Conservation (phyloP, 2,888 invertebrate species). For the Drosophila dives region DNA sequence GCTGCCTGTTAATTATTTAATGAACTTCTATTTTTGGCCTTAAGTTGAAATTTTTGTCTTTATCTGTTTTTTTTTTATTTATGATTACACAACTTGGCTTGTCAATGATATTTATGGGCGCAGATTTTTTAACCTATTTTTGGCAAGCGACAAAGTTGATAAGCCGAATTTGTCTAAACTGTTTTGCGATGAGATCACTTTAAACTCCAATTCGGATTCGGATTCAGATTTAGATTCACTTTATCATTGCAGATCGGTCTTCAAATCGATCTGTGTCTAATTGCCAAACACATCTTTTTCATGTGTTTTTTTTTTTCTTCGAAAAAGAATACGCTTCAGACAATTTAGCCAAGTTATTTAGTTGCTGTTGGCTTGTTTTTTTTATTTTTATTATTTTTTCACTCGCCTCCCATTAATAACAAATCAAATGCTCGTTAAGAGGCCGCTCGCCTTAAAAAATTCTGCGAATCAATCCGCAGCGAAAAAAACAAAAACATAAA, state of each 20-base stretch:
- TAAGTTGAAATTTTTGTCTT: slow-evolving; percentile 34
- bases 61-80: slow-evolving; percentile 6
- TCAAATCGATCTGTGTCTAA: slow-evolving; percentile 52
- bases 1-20: slow-evolving; percentile 53
- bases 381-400: slow-evolving; percentile 26
- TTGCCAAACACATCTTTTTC: slow-evolving; percentile 28
- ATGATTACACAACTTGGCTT: slow-evolving; percentile 16
- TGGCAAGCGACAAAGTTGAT: slow-evolving; percentile 32
- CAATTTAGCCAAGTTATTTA: slow-evolving; percentile 41
- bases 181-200: slow-evolving; percentile 48
- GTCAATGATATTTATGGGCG: slow-evolving; percentile 50
- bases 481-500: not conserved
- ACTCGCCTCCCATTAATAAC: slow-evolving; percentile 59
- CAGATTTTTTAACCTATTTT: slow-evolving; percentile 50
- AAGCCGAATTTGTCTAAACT: slow-evolving; percentile 24
- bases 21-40: slow-evolving; percentile 64
- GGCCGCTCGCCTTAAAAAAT: slow-evolving; percentile 45
- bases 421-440: slow-evolving; percentile 69
- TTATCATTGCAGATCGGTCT: slow-evolving; percentile 24
- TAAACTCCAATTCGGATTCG: not conserved
- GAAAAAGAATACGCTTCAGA: slow-evolving; percentile 5
- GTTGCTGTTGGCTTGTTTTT: slow-evolving; percentile 14
- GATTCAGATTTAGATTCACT: not conserved
- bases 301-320: not conserved
- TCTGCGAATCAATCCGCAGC: slow-evolving; percentile 52